phyloP scores from a whole-genome alignment of 2,888 invertebrate species.

The Nipponacmea schrenckii region DNA sequence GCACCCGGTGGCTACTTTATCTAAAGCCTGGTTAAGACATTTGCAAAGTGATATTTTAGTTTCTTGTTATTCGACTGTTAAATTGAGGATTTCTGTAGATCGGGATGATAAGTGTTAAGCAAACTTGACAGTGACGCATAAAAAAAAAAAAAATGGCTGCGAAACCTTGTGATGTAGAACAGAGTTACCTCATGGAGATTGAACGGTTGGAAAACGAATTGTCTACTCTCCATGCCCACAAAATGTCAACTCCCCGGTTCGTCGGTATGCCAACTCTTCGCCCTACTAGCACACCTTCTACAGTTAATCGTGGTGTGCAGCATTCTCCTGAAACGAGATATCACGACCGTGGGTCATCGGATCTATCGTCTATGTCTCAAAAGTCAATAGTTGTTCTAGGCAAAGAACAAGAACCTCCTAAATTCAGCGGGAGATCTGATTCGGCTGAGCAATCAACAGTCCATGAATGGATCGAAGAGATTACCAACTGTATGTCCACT shows the following conservation, averaged over 20 bases:
- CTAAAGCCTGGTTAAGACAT: neutral
- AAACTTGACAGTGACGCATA: no score
- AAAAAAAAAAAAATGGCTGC: no score
- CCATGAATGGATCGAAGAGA: neutral
- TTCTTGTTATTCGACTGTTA: neutral
- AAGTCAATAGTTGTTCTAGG: neutral
- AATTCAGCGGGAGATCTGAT: neutral
- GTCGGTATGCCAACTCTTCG: neutral
- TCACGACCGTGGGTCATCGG: neutral
- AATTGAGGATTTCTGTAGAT: neutral
- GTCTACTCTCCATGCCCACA: neutral
- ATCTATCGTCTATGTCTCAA: neutral
- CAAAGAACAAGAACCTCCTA: neutral
- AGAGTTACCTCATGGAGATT: neutral
- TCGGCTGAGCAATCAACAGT: neutral
- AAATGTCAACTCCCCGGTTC: neutral
- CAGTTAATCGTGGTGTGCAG: neutral
- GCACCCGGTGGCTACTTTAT: neutral
- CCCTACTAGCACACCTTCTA: neutral
- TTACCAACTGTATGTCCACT: neutral
- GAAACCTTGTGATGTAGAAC: no score
- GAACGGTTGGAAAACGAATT: neutral
- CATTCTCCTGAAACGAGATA: neutral
- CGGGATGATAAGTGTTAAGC: no score
- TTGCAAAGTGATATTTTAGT: neutral